These are phyloP conservation scores for Cyanoderma ruficeps DNA, from an alignment of 2,113 vertebrate species.

Conservation along the genomic window DNA sequence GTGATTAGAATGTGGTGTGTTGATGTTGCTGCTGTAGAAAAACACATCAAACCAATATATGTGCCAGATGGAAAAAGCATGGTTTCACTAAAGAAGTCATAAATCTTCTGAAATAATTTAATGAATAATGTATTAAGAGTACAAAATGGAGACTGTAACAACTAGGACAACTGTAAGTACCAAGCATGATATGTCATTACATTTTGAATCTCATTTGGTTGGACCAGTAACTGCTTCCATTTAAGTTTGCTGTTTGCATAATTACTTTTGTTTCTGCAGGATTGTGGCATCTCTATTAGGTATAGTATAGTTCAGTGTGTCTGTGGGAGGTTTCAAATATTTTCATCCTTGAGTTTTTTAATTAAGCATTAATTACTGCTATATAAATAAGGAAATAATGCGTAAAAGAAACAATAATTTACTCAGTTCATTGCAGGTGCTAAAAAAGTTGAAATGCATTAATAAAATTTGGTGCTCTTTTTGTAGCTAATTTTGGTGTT, in stretches of 20 bases:
- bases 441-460: neutral
- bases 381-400: neutral
- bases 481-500: neutral
- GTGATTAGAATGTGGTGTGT: neutral
- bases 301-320: neutral
- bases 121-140: neutral
- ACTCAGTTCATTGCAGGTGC: neutral
- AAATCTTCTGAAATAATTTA: neutral
- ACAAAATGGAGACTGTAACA: neutral
- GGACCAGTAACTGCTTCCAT: neutral
- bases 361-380: neutral
- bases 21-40: neutral
- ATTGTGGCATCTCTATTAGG: neutral
- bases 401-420: neutral
- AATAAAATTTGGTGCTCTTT: neutral
- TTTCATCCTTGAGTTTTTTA: neutral
- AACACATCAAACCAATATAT: neutral
- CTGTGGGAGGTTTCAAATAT: fast-evolving
- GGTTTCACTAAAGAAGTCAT: neutral
- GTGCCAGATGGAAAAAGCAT: neutral
- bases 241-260: neutral
- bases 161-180: neutral
- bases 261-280: neutral
- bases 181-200: neutral
- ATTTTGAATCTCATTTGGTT: neutral